phyloP scores from a whole-genome alignment of 2,113 vertebrate genomes.

The Trachemys scripta region DNA sequence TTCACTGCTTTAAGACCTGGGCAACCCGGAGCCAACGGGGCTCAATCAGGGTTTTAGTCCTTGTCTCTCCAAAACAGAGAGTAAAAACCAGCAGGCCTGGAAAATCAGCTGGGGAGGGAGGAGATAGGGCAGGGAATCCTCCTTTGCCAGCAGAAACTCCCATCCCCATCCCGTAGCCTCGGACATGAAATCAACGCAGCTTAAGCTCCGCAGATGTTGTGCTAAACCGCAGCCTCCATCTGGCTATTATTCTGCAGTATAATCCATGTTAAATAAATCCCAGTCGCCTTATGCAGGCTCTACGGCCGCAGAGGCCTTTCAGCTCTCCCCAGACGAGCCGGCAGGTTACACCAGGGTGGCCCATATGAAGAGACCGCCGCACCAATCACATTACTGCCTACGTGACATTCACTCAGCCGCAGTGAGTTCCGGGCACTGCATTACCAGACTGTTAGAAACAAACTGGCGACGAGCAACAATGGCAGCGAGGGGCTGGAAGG shows the following conservation, averaged over 20 bases:
- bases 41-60: background rate
- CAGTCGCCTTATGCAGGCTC: background rate
- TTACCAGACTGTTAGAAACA: background rate
- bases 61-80: background rate
- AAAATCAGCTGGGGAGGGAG: no score
- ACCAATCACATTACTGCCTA: background rate
- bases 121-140: background rate
- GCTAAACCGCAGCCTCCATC: background rate
- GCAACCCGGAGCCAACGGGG: background rate
- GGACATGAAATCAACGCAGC: background rate
- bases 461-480: background rate
- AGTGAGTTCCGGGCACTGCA: background rate
- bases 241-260: background rate
- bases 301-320: background rate
- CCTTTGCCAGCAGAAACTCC: background rate
- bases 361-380: background rate
- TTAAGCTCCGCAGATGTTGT: background rate
- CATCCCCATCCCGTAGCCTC: background rate
- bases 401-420: background rate
- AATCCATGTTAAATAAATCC: background rate
- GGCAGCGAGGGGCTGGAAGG: background rate
- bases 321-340: background rate
- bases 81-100: background rate
- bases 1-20: background rate
- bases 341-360: background rate